phyloP scores from a whole-genome alignment of 2,888 invertebrate genomes.

The Mellilla xanthometata region DNA sequence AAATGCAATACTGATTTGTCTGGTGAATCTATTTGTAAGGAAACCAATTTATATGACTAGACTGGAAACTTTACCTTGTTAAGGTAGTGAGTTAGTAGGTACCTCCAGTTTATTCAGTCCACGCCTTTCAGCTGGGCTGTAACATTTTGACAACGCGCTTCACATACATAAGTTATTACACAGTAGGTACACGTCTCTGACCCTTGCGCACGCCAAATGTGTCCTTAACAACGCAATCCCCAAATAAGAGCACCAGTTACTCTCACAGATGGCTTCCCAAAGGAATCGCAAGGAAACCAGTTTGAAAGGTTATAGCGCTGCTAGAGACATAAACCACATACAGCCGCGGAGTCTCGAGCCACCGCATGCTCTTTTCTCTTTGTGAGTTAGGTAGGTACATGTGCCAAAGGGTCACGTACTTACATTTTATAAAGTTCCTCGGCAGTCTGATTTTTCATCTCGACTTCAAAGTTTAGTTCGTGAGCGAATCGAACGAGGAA shows the following conservation, averaged over 20 bases:
- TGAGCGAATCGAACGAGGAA: constrained; percentile 7
- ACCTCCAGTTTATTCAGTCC: not conserved
- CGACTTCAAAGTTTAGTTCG: constrained; percentile 6
- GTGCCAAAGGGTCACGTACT: constrained; percentile 17
- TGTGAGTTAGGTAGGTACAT: constrained; percentile 8
- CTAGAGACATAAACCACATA: constrained; percentile 9
- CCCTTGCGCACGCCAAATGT: constrained; percentile 2
- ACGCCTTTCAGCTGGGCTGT: not conserved
- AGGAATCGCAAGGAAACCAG: constrained; percentile 13
- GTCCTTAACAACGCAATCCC: constrained; percentile 8
- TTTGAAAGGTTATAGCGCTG: constrained; percentile 12
- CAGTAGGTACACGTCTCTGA: constrained; percentile 1
- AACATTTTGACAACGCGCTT: not conserved
- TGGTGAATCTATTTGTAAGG: too few species aligned
- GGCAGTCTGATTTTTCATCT: constrained; percentile 11
- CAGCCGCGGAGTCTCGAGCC: too few species aligned
- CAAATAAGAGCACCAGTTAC: constrained; percentile 5
- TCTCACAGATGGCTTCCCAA: constrained; percentile 9
- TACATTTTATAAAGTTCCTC: constrained; percentile 13
- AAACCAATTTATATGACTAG: too few species aligned
- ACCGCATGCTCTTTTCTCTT: constrained; percentile 14
- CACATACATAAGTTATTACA: constrained; percentile 3
- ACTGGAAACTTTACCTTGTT: too few species aligned
- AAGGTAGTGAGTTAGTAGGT: too few species aligned
- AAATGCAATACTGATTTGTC: too few species aligned